Conservation (phyloP, 2,888 invertebrate genomes). For the Nowickia ferox region DNA sequence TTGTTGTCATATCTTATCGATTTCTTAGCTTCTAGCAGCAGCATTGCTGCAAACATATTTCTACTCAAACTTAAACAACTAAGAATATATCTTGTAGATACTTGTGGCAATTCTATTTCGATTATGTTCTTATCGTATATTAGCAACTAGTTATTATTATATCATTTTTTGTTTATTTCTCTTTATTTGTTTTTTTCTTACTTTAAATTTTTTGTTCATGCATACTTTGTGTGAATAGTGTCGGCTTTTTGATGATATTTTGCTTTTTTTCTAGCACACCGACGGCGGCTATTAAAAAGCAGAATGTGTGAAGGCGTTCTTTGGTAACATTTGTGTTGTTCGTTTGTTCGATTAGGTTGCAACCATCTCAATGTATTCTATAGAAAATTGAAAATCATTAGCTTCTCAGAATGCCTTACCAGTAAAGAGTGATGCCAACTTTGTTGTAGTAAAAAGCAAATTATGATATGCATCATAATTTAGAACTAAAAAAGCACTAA, state of each 20-base stretch:
- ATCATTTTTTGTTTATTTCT: slow-evolving; percentile 37
- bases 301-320: slow-evolving; percentile 69
- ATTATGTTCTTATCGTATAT: slow-evolving; percentile 46
- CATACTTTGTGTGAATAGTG: not conserved
- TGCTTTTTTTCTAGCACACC: slow-evolving; percentile 34
- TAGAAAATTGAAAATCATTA: not conserved
- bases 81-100: slow-evolving; percentile 17
- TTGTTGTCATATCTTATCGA: slow-evolving; percentile 64
- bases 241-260: slow-evolving; percentile 45
- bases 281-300: slow-evolving; percentile 16
- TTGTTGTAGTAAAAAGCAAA: no score
- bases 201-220: no score
- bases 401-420: not conserved
- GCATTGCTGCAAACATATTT: not conserved
- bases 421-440: no score
- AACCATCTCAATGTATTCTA: slow-evolving; percentile 2
- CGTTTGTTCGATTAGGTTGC: slow-evolving; percentile 36
- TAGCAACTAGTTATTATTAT: slow-evolving; percentile 66
- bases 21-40: slow-evolving; percentile 30
- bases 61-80: not conserved
- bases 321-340: slow-evolving; percentile 51
- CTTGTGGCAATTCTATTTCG: slow-evolving; percentile 24
- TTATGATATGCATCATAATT: no score
- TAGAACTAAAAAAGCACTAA: no score
- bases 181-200: slow-evolving; percentile 14